Evolutionary conservation across 2,888 invertebrate genomes (phyloP).

Genomic region (Stenodera caucasica): DNA sequence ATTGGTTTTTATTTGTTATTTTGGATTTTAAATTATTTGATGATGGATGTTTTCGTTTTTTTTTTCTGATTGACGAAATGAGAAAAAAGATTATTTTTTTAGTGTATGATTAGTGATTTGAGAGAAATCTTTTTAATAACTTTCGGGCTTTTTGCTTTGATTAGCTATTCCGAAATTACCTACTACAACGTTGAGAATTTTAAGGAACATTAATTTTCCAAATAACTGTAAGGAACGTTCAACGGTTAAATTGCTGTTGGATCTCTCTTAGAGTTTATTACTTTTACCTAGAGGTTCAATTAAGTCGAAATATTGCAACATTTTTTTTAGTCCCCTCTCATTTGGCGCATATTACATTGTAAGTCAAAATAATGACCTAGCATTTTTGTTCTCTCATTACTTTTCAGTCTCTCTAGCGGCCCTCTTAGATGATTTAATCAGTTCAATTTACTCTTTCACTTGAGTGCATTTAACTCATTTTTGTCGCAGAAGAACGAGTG

Average conservation of each 20-base stretch:
- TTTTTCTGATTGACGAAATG: no score
- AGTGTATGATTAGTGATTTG: not conserved
- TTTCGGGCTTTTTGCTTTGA: not conserved
- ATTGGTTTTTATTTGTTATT: conserved; percentile 18
- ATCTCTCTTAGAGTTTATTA: conserved; percentile 23
- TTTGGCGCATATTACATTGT: conserved; percentile 28
- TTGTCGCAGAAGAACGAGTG: not conserved
- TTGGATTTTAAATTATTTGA: no score
- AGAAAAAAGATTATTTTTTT: no score
- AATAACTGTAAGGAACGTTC: conserved; percentile 17
- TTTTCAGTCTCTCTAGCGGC: conserved; percentile 17
- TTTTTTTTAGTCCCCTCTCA: conserved; percentile 24
- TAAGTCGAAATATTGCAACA: conserved; percentile 29
- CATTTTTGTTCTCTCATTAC: conserved; percentile 26
- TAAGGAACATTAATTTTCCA: conserved; percentile 18
- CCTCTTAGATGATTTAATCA: conserved; percentile 24
- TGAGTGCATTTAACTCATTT: not conserved
- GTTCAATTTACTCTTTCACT: conserved; percentile 13
- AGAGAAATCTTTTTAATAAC: not conserved
- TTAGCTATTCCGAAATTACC: conserved; percentile 7
- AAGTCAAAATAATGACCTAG: conserved; percentile 27
- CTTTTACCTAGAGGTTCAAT: conserved; percentile 30
- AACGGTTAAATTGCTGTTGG: conserved; percentile 18
- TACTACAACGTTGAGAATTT: conserved; percentile 10
- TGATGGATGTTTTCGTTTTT: no score